Conservation (phyloP, 2,113 vertebrate genomes). For the Esox niger region DNA sequence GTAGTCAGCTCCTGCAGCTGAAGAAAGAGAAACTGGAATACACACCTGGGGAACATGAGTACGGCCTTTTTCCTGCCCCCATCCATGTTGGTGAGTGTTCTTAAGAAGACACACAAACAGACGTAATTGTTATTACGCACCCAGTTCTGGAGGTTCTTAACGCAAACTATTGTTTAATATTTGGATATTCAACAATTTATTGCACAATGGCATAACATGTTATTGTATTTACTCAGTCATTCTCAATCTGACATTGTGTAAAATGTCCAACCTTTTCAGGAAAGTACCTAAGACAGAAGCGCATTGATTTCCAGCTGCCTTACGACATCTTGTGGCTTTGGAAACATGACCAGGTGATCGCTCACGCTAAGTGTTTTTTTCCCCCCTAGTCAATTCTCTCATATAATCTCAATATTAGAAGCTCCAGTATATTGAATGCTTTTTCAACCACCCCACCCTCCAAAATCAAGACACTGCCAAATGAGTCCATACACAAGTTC, state of each 20-base stretch:
- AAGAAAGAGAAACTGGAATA: slow-evolving; percentile 97
- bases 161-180: too few species aligned
- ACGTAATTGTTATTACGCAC: too few species aligned
- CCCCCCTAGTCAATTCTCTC: not conserved
- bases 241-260: not conserved
- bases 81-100: slow-evolving; percentile 91
- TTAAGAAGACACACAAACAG: too few species aligned
- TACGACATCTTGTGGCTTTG: slow-evolving; percentile 99
- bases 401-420: too few species aligned
- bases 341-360: slow-evolving; percentile 96
- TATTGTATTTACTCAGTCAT: not conserved
- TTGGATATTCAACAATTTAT: too few species aligned
- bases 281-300: slow-evolving; percentile 96
- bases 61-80: slow-evolving; percentile 90
- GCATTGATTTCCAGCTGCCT: slow-evolving; percentile 97
- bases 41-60: slow-evolving; percentile 90
- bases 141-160: too few species aligned
- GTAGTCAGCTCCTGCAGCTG: slow-evolving; percentile 88
- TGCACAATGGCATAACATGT: not conserved
- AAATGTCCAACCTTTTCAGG: slow-evolving; percentile 74
- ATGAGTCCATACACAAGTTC: too few species aligned
- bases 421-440: too few species aligned
- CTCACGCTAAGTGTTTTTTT: slow-evolving; percentile 10
- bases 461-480: too few species aligned
- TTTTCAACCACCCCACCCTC: too few species aligned